Percentiles rank a stretch among this genome's conserved stretches.
Evolutionary conservation across 2,888 invertebrate genomes (phyloP).

Genomic region (Phaedon cochleariae): DNA sequence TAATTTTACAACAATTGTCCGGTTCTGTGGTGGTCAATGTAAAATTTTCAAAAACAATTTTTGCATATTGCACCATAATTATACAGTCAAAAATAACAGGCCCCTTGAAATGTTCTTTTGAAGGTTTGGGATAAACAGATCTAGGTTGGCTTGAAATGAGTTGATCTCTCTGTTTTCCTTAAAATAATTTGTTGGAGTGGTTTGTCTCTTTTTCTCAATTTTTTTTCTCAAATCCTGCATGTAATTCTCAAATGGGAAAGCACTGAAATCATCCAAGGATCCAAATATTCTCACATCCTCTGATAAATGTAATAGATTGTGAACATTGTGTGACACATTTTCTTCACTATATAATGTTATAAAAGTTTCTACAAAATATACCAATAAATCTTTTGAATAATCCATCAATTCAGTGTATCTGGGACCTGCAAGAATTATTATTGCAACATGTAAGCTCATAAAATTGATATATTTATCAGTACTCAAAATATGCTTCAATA

Average conservation of each 20-base stretch:
- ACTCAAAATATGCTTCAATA: slow-evolving; percentile 12
- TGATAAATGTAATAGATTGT: slow-evolving; percentile 20
- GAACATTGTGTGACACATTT: slow-evolving; percentile 24
- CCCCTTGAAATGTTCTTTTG: slow-evolving; percentile 18
- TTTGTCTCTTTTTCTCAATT: slow-evolving; percentile 16
- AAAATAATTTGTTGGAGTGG: slow-evolving; percentile 24
- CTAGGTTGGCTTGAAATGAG: not conserved
- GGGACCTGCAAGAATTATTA: slow-evolving; percentile 16
- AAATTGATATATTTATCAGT: slow-evolving; percentile 20
- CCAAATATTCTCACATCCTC: slow-evolving; percentile 20
- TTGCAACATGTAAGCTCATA: slow-evolving; percentile 18
- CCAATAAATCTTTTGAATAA: slow-evolving; percentile 14
- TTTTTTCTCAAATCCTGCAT: slow-evolving; percentile 18
- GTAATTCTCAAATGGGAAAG: slow-evolving; percentile 27
- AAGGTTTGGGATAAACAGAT: not conserved
- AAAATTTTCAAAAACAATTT: slow-evolving; percentile 23
- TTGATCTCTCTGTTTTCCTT: slow-evolving; percentile 8
- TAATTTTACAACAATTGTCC: slow-evolving; percentile 21
- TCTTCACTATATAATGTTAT: slow-evolving; percentile 19
- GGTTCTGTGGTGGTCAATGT: not conserved
- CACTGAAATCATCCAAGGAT: slow-evolving; percentile 18
- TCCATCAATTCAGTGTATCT: not conserved
- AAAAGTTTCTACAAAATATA: slow-evolving; percentile 25
- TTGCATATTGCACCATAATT: slow-evolving; percentile 8
- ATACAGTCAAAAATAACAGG: not conserved